Conservation (phyloP, 2,797 vertebrate species). For the Capromys pilorides region DNA sequence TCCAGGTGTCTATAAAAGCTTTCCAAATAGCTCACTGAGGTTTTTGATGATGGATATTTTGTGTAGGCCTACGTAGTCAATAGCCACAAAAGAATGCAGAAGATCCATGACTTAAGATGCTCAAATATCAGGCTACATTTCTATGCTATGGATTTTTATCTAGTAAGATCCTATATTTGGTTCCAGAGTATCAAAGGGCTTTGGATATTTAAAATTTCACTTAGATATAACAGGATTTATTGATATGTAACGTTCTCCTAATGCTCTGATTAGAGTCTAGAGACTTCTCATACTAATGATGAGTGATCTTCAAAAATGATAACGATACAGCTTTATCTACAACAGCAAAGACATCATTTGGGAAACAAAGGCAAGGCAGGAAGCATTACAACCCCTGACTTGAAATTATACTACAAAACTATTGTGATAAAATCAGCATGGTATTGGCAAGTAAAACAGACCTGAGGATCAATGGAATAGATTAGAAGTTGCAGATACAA, state of each 20-base stretch:
- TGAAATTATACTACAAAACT: too few relatives aligned
- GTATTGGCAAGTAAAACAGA: too few relatives aligned
- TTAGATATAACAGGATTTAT: conserved; percentile 2
- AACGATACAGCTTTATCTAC: conserved; percentile 44
- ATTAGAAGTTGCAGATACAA: too few relatives aligned
- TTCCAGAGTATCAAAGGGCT: not conserved
- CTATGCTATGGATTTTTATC: conserved; percentile 4
- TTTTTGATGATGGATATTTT: not conserved
- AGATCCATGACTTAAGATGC: not conserved
- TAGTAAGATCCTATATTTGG: not conserved
- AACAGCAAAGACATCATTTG: not conserved
- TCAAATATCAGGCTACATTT: not conserved
- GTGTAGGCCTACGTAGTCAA: not conserved
- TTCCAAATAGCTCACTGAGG: not conserved
- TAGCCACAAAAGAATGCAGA: not conserved
- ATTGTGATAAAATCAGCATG: too few relatives aligned
- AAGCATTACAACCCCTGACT: too few relatives aligned
- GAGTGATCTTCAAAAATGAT: conserved; percentile 38
- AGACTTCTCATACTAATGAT: not conserved
- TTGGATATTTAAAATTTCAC: not conserved
- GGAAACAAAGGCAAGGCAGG: too few relatives aligned
- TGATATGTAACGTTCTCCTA: not conserved
- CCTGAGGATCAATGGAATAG: too few relatives aligned
- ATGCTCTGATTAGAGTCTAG: not conserved
- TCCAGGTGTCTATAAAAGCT: not conserved